Evolutionary conservation across 2,113 vertebrate genomes (phyloP).

Genomic region (Pteropus alecto): DNA sequence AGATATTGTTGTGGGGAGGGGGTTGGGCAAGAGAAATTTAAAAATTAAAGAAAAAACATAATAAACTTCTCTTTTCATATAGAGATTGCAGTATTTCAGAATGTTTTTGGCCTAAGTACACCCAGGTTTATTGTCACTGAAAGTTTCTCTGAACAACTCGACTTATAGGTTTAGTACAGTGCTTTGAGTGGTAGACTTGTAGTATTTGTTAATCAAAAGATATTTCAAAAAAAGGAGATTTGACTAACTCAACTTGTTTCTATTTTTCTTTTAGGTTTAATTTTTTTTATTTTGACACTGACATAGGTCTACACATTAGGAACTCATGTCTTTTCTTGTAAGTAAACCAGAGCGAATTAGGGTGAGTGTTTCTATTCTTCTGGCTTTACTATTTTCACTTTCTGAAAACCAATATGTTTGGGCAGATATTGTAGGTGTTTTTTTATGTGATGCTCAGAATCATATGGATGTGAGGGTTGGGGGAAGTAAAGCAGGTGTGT

Average conservation of each 20-base stretch:
- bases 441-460: not conserved
- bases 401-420: constrained; percentile 53
- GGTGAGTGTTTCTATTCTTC: constrained; percentile 84
- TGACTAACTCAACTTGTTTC: constrained; percentile 52
- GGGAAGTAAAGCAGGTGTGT: not conserved
- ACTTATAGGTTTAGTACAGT: not conserved
- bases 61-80: not conserved
- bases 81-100: not conserved
- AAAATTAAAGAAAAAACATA: not conserved
- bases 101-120: not conserved
- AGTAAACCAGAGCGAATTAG: constrained; percentile 88
- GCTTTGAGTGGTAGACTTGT: not conserved
- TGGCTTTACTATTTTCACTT: constrained; percentile 65
- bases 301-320: constrained; percentile 68
- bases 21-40: not conserved
- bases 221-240: not conserved
- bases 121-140: not conserved
- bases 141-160: constrained; percentile 1
- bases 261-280: constrained; percentile 75
- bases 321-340: constrained; percentile 90
- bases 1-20: not conserved
- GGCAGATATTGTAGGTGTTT: not conserved
- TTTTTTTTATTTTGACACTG: constrained; percentile 55
- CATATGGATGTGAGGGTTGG: not conserved
- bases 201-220: not conserved